phyloP scores from a whole-genome alignment of 2,888 invertebrate species.

The Yponomeuta malinellus region DNA sequence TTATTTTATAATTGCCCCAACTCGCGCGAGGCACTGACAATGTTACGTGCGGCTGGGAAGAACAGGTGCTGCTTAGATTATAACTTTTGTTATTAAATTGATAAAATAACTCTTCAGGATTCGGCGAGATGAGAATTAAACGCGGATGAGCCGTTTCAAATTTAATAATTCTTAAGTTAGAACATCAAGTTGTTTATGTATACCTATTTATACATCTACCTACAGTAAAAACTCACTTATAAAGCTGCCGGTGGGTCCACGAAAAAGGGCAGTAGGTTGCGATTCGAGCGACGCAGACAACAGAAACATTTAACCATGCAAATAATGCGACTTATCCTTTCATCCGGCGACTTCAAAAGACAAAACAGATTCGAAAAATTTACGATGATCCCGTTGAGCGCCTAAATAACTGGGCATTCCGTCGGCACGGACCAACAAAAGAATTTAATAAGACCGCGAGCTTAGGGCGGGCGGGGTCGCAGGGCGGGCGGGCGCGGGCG shows the following conservation, averaged over 20 bases:
- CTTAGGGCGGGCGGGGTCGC: constrained; percentile 41
- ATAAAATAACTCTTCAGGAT: constrained; percentile 34
- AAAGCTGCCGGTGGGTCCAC: neutral
- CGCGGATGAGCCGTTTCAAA: constrained; percentile 4
- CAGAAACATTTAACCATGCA: constrained; percentile 31
- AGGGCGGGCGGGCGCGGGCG: constrained; percentile 29
- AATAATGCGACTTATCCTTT: constrained; percentile 49
- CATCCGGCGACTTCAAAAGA: constrained; percentile 53
- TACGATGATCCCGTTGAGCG: constrained; percentile 54
- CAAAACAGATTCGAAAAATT: constrained; percentile 45
- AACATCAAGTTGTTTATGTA: neutral
- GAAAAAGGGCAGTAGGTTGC: constrained; percentile 8
- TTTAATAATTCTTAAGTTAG: neutral
- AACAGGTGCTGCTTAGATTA: constrained; percentile 49
- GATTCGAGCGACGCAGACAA: neutral
- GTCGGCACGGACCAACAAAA: constrained; percentile 54
- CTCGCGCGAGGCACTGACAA: constrained; percentile 31
- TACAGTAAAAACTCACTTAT: neutral
- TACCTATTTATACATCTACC: neutral
- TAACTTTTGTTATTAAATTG: constrained; percentile 41
- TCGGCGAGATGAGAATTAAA: constrained; percentile 7
- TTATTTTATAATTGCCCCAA: constrained; percentile 52
- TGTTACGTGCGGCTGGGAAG: constrained; percentile 32
- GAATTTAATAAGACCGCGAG: constrained; percentile 67
- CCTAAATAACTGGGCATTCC: constrained; percentile 62